Evolutionary conservation across 2,888 invertebrate genomes (phyloP).

Genomic region (Tetragnatha montana): DNA sequence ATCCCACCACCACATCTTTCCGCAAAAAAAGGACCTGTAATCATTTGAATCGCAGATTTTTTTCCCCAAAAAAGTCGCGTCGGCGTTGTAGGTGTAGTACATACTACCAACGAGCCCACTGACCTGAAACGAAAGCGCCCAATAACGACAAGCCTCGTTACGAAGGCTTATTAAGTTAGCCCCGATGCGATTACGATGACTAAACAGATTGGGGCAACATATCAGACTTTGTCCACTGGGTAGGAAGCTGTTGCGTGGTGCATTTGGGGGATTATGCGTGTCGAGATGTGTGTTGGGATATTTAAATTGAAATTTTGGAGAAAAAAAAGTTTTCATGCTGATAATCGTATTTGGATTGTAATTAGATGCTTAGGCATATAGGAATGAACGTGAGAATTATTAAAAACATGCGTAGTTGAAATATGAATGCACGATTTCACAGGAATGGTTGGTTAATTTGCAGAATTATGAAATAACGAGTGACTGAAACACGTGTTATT

Average conservation of each 20-base stretch:
- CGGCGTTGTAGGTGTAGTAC: constrained; percentile 5
- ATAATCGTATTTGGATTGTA: too few species aligned
- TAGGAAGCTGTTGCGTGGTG: not conserved
- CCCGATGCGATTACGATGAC: constrained; percentile 52
- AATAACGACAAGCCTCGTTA: constrained; percentile 65
- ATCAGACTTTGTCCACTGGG: not conserved
- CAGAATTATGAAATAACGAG: too few species aligned
- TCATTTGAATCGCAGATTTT: constrained; percentile 11
- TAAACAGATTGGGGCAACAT: constrained; percentile 55
- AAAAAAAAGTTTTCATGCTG: too few species aligned
- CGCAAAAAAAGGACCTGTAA: constrained; percentile 6
- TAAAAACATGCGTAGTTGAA: too few species aligned
- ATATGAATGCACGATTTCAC: too few species aligned
- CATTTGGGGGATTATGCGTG: too few species aligned
- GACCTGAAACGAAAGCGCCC: constrained; percentile 67
- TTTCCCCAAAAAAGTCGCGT: constrained; percentile 3
- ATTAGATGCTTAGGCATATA: too few species aligned
- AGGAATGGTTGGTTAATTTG: too few species aligned
- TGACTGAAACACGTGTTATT: too few species aligned
- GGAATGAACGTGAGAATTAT: too few species aligned
- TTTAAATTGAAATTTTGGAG: too few species aligned
- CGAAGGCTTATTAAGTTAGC: constrained; percentile 58
- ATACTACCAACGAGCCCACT: constrained; percentile 45
- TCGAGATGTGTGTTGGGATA: too few species aligned
- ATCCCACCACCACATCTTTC: not conserved